Evolutionary conservation across 1,140 invertebrate genomes (phyloP).

Genomic region (Ridgeia piscesae): DNA sequence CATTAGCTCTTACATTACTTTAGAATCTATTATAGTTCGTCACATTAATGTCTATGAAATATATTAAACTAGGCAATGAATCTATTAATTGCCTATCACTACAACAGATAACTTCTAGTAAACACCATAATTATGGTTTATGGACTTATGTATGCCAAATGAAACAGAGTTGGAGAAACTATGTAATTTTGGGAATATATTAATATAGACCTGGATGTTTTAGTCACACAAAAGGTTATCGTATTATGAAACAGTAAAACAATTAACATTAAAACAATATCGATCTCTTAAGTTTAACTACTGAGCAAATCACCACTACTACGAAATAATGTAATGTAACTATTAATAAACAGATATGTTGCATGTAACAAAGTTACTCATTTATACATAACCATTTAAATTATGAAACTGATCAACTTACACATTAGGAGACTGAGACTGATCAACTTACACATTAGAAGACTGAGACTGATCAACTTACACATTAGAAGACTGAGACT

Average conservation of each 20-base stretch:
- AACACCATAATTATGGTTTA: background rate
- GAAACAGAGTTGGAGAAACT: background rate
- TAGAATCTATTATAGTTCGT: background rate
- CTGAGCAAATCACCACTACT: background rate
- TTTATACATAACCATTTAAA: too few relatives aligned
- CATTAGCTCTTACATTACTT: background rate
- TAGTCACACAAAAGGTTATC: too few relatives aligned
- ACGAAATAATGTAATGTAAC: background rate
- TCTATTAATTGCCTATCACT: background rate
- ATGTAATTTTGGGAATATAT: background rate
- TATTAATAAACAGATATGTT: background rate
- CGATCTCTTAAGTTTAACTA: background rate
- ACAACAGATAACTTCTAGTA: background rate
- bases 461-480: too few relatives aligned
- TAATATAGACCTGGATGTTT: background rate
- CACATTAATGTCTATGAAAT: background rate
- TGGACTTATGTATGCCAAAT: background rate
- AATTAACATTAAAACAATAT: background rate
- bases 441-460: too few relatives aligned
- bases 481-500: too few relatives aligned
- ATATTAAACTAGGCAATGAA: background rate
- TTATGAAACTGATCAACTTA: too few relatives aligned
- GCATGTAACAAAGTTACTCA: background rate
- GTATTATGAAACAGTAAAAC: too few relatives aligned
- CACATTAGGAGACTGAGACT: too few relatives aligned